A percentile compares a stretch with the other conserved stretches of the same genome.
Evolutionary conservation across 2,888 invertebrate species (phyloP).

Genomic region (Xanthorhoe designata): DNA sequence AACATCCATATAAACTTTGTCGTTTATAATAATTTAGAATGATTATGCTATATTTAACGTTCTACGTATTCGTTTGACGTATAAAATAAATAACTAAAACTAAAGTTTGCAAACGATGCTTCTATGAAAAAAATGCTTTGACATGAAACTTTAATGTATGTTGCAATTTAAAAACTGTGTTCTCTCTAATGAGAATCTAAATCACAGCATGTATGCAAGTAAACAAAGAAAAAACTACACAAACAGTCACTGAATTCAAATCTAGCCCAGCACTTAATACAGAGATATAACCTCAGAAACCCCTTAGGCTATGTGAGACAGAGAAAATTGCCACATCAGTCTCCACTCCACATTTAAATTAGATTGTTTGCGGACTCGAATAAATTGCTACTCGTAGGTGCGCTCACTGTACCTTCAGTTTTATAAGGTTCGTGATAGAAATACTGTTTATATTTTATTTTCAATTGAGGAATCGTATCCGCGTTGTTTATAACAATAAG

Average conservation of each 20-base stretch:
- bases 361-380: constrained; percentile 69
- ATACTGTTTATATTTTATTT: constrained; percentile 7
- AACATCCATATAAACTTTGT: too few species aligned
- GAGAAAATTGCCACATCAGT: constrained; percentile 69
- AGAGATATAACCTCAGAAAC: constrained; percentile 31
- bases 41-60: too few species aligned
- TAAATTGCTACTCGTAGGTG: constrained; percentile 62
- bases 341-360: constrained; percentile 68
- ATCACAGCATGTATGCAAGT: background rate
- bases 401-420: constrained; percentile 38
- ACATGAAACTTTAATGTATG: too few species aligned
- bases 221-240: constrained; percentile 3
- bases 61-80: too few species aligned
- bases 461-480: background rate
- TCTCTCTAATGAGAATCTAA: background rate
- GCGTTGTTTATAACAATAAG: background rate
- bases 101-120: too few species aligned
- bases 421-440: constrained; percentile 22
- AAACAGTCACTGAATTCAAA: constrained; percentile 22
- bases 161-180: too few species aligned
- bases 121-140: too few species aligned
- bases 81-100: too few species aligned
- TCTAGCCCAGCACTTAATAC: constrained; percentile 27
- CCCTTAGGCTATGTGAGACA: constrained; percentile 61
- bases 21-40: too few species aligned